Evolutionary conservation across 64 coral and sea anemone species (phyloP).

Genomic region (Stichodactyla mertensii): DNA sequence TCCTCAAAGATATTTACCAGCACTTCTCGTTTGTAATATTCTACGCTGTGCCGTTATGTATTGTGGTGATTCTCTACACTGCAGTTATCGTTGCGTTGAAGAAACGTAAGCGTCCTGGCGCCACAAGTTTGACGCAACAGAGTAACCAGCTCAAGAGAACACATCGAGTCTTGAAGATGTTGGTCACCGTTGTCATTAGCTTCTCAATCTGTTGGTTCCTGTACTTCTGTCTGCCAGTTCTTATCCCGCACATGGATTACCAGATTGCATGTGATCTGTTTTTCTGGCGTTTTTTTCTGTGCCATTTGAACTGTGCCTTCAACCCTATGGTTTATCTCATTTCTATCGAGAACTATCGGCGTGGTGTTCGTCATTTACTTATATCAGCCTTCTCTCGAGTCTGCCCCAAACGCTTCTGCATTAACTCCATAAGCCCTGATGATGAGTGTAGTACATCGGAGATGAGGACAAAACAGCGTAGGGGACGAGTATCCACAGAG

Average conservation of each 20-base stretch:
- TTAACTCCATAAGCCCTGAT: background rate
- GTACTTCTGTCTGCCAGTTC: conserved; percentile 33
- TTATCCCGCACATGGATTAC: background rate
- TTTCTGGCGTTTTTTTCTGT: conserved; percentile 25
- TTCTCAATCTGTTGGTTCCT: conserved; percentile 39
- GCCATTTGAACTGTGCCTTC: conserved; percentile 28
- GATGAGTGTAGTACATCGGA: background rate
- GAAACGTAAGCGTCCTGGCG: conserved; percentile 27
- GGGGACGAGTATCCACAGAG: background rate
- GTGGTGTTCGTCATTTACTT: background rate
- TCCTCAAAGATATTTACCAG: background rate
- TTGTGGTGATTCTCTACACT: conserved; percentile 31
- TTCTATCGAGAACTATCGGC: conserved; percentile 36
- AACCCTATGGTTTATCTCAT: conserved; percentile 35
- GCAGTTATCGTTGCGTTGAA: conserved; percentile 25
- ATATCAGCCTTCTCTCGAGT: background rate
- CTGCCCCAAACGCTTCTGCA: background rate
- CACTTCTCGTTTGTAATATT: conserved; percentile 38
- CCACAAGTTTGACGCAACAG: background rate
- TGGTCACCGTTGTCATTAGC: conserved; percentile 29
- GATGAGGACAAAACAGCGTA: background rate
- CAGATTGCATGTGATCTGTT: conserved; percentile 18
- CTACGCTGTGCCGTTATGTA: conserved; percentile 29
- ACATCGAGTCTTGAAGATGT: conserved; percentile 35
- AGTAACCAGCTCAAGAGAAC: conserved; percentile 19